A percentile compares a stretch with the other conserved stretches of the same genome.
These are phyloP conservation scores for Chlorodrepanis virens DNA, from an alignment of 2,113 vertebrate genomes.

Conservation along the genomic window DNA sequence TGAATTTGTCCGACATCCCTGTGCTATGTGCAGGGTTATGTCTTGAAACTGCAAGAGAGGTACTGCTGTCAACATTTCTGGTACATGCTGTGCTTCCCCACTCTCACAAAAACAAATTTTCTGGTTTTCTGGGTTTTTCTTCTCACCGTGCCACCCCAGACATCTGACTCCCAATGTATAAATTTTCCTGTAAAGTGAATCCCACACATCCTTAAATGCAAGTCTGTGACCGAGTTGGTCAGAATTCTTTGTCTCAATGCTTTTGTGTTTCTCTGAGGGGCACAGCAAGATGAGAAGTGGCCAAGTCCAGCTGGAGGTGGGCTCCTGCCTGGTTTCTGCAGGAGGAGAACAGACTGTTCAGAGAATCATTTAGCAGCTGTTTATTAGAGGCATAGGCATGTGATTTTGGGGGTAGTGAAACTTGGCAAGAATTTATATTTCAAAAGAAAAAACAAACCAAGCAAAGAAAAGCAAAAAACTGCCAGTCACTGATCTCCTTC, in stretches of 20 bases:
- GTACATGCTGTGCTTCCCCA: background rate
- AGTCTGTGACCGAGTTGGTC: background rate
- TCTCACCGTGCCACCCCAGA: background rate
- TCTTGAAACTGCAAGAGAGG: background rate
- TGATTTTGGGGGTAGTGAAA: background rate
- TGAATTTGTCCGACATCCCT: background rate
- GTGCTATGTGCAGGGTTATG: background rate
- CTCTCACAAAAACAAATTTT: background rate
- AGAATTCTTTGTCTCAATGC: background rate
- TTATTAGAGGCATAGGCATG: background rate
- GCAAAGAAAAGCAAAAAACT: background rate
- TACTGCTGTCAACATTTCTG: background rate
- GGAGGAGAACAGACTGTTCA: background rate
- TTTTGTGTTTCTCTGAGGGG: background rate
- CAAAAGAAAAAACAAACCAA: background rate
- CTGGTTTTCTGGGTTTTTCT: background rate
- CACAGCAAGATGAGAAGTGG: background rate
- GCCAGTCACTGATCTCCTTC: background rate
- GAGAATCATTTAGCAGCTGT: background rate
- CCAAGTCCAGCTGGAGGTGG: background rate
- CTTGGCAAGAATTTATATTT: background rate
- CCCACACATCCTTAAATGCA: background rate
- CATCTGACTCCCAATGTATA: background rate
- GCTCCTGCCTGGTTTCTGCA: background rate
- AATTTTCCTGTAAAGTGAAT: background rate